These are phyloP conservation scores for Hystrix cristata DNA, from an alignment of 2,113 vertebrate species.

Conservation along the genomic window DNA sequence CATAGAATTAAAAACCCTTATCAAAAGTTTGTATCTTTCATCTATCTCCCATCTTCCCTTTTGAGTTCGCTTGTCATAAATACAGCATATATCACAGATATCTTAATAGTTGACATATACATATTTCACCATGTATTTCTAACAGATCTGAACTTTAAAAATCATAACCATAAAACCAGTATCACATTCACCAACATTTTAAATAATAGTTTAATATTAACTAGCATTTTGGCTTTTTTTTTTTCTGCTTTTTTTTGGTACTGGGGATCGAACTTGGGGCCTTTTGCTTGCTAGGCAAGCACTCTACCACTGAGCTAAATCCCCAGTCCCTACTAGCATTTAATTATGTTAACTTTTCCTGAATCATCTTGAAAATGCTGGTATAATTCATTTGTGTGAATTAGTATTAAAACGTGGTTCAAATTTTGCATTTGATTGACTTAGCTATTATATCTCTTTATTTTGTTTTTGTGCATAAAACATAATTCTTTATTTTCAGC, in stretches of 20 bases:
- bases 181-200: neutral
- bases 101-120: neutral
- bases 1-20: neutral
- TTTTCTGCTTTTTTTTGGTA: no score
- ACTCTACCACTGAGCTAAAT: no score
- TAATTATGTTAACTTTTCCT: no score
- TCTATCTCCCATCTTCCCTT: neutral
- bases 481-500: neutral
- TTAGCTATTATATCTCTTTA: neutral
- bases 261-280: no score
- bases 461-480: neutral
- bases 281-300: no score
- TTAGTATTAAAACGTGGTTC: neutral
- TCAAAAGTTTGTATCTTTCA: neutral
- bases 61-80: neutral
- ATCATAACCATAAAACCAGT: neutral
- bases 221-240: neutral
- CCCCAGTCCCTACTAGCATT: no score
- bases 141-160: slow-evolving; percentile 31
- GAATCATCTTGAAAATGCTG: neutral
- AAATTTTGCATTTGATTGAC: slow-evolving; percentile 35
- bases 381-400: neutral
- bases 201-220: slow-evolving; percentile 28
- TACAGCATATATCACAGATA: neutral
- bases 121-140: slow-evolving; percentile 17